Evolutionary conservation across 1,140 invertebrate genomes (phyloP), one percentile per base, ranked within the genome.

Genomic region (Heliothis virescens): DNA sequence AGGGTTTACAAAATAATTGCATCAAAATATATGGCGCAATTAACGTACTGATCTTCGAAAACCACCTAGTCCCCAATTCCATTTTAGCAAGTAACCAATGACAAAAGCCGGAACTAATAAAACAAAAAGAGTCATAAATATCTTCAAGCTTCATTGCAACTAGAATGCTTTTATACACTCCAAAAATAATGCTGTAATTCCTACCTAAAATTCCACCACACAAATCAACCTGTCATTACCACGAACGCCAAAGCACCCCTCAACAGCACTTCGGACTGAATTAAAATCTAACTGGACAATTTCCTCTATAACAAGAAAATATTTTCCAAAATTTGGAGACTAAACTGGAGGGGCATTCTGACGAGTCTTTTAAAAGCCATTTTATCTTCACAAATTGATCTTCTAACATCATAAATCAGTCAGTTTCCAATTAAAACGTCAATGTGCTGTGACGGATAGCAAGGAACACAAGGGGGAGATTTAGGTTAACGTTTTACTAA

Each of bases 351-450:
- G 18, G 52, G 26, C 11, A 53, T 65, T 73, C n/a, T 63, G 47
- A 80, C 60, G 67, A 67, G 59, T 47, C 73, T 78, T 78, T 82
- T 65, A 79, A 74, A 59, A 50, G 16, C n/a, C 34, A 41, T 41
- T 41, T 41, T 41, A 41, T 12, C 59, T 79, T 63, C 59, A 16
- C 67, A 12, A 21, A 2, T 34, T 53, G 29, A 76, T 71, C 65
- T 65, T 34, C 16, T 55, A 59, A 29, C 18, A 15, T n/a, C 57
- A 76, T 75, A 79, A 81, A 84, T 79, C 75, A 80, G 47, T 80
- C 65, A 79, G 11, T 79, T 72, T 78, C 79, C 79, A 83, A 83
- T 81, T 79, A 85, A 72, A 79, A 34, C 50, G 73, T 15, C 72
- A 57, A 79, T 76, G 29, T 9, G 29, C 5, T 13, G 62, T 69